A percentile compares a stretch with the other conserved stretches of the same genome.
Evolutionary conservation across 2,888 invertebrate genomes (phyloP).

Genomic region (Neelides folsomi): DNA sequence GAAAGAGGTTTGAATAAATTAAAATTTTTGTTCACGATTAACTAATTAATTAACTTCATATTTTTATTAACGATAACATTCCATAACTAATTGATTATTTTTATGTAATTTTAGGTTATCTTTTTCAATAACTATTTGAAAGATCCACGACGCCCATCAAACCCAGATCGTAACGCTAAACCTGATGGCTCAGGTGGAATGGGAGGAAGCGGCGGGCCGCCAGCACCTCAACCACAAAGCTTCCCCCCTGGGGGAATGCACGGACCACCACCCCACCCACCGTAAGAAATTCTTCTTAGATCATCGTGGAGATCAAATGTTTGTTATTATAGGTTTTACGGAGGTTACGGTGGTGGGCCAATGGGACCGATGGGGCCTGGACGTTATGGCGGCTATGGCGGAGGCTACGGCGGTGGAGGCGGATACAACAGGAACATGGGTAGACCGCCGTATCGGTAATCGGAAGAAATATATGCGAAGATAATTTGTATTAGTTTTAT

Average conservation of each 20-base stretch:
- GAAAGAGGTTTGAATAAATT: slow-evolving; percentile 54
- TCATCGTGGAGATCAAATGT: slow-evolving; percentile 10
- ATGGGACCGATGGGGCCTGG: slow-evolving; percentile 20
- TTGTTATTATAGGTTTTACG: neutral
- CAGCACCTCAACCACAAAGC: slow-evolving; percentile 12
- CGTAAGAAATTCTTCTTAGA: slow-evolving; percentile 13
- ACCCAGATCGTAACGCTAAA: slow-evolving; percentile 46
- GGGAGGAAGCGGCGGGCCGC: slow-evolving; percentile 11
- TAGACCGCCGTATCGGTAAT: slow-evolving; percentile 18
- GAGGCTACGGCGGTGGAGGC: slow-evolving; percentile 36
- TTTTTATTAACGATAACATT: no score
- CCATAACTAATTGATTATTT: no score
- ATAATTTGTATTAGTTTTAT: neutral
- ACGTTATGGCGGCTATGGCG: slow-evolving; percentile 36
- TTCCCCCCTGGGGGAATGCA: neutral
- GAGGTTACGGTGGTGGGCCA: neutral
- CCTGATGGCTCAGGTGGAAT: slow-evolving; percentile 28
- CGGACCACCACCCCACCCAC: slow-evolving; percentile 11
- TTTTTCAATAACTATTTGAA: slow-evolving; percentile 93
- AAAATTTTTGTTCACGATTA: no score
- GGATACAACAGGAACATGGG: slow-evolving; percentile 29
- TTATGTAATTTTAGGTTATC: slow-evolving; percentile 53
- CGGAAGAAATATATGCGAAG: slow-evolving; percentile 38
- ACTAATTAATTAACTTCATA: no score
- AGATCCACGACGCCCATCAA: slow-evolving; percentile 86